Conservation (phyloP, 2,888 invertebrate genomes). For the Coelogynopora nodosa region DNA sequence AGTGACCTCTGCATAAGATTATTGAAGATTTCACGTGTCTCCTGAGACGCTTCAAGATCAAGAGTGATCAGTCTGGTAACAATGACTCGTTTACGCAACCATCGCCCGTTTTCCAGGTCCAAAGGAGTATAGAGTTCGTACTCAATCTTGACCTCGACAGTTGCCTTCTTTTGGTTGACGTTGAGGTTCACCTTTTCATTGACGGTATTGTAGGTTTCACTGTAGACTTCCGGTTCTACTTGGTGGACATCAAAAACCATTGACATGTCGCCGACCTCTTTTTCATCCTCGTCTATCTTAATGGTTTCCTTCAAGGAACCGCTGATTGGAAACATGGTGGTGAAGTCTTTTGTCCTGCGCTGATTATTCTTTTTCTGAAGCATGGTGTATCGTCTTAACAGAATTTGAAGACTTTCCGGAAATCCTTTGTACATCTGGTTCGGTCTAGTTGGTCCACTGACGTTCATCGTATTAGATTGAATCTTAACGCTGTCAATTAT, state of each 20-base stretch:
- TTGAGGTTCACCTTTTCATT: constrained; percentile 1
- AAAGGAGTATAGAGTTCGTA: constrained; percentile 2
- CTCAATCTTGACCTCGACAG: background rate
- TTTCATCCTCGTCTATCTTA: background rate
- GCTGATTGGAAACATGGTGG: background rate
- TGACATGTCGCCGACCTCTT: background rate
- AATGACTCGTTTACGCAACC: background rate
- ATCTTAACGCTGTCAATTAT: background rate
- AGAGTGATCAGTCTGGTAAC: background rate
- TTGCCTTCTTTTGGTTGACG: background rate
- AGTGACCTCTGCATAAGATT: background rate
- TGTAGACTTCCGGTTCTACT: background rate
- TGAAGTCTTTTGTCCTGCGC: background rate
- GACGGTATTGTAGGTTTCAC: background rate
- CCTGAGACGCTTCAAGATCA: background rate
- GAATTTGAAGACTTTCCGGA: background rate
- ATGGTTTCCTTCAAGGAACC: background rate
- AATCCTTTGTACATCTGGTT: background rate
- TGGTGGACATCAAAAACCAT: background rate
- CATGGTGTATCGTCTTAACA: background rate
- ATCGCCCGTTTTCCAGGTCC: background rate
- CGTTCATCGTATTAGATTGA: background rate
- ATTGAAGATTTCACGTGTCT: background rate
- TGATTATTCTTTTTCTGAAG: background rate
- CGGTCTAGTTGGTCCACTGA: background rate